phyloP scores from a whole-genome alignment of 1,140 invertebrate genomes.

The Acromyrmex echinatior region DNA sequence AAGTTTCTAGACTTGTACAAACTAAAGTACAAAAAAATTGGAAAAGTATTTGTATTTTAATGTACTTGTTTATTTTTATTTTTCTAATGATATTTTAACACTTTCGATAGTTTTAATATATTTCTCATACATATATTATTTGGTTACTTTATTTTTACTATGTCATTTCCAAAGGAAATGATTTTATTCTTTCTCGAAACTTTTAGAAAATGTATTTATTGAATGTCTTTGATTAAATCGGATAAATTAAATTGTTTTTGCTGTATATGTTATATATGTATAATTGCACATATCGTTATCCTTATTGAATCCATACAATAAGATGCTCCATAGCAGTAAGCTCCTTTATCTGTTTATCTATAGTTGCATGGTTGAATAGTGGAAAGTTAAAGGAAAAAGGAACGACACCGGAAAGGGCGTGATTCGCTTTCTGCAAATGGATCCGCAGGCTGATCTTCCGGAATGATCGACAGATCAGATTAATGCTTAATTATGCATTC shows the following conservation, averaged over 20 bases:
- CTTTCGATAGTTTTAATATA: neutral
- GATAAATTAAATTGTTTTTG: too few species aligned
- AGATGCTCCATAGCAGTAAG: neutral
- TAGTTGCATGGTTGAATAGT: constrained; percentile 21
- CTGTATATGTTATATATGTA: neutral
- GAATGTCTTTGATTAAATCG: neutral
- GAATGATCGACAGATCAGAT: constrained; percentile 40
- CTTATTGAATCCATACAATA: neutral
- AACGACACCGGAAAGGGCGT: neutral
- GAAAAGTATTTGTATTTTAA: neutral
- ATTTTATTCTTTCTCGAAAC: neutral
- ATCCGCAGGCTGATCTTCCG: constrained; percentile 26
- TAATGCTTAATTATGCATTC: constrained; percentile 45
- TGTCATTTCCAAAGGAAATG: neutral
- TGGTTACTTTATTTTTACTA: neutral
- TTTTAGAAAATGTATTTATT: neutral
- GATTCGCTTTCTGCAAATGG: constrained; percentile 15
- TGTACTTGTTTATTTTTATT: neutral
- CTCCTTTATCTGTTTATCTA: constrained; percentile 16
- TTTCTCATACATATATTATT: neutral
- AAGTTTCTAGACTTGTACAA: neutral
- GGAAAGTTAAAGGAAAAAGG: constrained; percentile 37
- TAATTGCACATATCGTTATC: neutral
- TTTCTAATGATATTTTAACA: neutral
- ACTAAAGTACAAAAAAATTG: neutral